Base-by-base conservation (phyloP, 2,113 vertebrate genomes). In the Heloderma charlesbogerti region DNA sequence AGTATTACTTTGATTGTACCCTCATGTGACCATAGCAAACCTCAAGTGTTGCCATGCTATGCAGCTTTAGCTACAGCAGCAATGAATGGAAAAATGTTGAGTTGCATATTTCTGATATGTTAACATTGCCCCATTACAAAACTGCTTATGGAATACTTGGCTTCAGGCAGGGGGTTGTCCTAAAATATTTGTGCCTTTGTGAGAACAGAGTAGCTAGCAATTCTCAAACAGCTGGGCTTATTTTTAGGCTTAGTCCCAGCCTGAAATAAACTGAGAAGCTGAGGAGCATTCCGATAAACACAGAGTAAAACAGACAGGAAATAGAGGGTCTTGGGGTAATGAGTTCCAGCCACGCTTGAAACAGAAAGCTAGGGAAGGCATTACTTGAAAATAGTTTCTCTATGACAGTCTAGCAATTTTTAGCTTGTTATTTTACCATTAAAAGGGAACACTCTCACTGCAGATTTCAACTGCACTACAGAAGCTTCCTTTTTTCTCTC, bases 281-380 rank as follows among this genome's bases (percentile, higher is more conserved):
- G 97, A 94, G 94, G 92, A 96, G 95, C 93, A 94, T 93, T 94
- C 95, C 69, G 74, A 94, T 96, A 97, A 97, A 97, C 93, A 96
- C 93, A 72, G 95, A 96, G 95, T 86, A 94, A 92, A 95, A 95
- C 92, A 84, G 96, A 97, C 97, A 98, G 98, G 98, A 98, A 98
- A 96, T 96, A 95, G 82, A 95, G 95, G 98, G 97, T 97, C 97
- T 97, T 96, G 96, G 91, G 9, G 93, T 98, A 98, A 98, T 98
- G 97, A 98, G 96, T 98, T 98, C 98, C 98, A 98, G 98, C 94
- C 96, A 95, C 96, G 95, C 96, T 96, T 97, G 96, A 96, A 97
- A 95, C 95, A 96, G 92, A 97, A 95, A 97, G 96, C 96, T 96
- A 95, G 96, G 92, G 96, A 84, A 95, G 89, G 96, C 96, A 95